These are phyloP conservation scores for Corydoras sp. DNA, from an alignment of 2,113 vertebrate genomes.

Conservation along the genomic window DNA sequence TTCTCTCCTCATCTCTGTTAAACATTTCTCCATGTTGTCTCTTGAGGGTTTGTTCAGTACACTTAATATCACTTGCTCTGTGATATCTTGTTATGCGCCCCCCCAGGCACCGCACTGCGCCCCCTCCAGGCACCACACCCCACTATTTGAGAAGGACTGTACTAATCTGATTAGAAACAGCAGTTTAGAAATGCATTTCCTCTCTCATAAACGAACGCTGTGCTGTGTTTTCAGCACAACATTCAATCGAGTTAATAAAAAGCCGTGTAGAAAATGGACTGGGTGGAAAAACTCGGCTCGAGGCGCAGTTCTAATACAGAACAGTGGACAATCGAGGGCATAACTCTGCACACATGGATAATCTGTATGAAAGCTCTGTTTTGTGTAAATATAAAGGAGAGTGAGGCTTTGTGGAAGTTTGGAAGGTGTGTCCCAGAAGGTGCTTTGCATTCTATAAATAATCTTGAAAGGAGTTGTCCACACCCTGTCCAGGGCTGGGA, in stretches of 20 bases:
- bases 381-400: background rate
- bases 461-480: background rate
- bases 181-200: too few relatives aligned
- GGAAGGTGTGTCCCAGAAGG: background rate
- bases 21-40: too few relatives aligned
- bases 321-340: background rate
- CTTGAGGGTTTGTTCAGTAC: too few relatives aligned
- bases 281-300: background rate
- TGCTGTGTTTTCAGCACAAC: background rate
- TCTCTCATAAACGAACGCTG: too few relatives aligned
- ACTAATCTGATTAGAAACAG: too few relatives aligned
- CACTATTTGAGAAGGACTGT: too few relatives aligned
- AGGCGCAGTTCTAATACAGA: background rate
- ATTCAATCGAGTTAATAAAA: background rate
- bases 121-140: too few relatives aligned
- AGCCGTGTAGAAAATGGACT: background rate
- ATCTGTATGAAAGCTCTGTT: background rate
- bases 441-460: constrained; percentile 7
- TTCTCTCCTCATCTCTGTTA: too few relatives aligned
- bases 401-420: background rate
- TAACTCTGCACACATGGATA: background rate
- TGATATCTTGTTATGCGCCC: too few relatives aligned
- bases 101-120: too few relatives aligned
- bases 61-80: too few relatives aligned
- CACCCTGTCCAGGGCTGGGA: constrained; percentile 7